Evolutionary conservation across 2,888 invertebrate species (phyloP).

Genomic region (Tyria jacobaeae): DNA sequence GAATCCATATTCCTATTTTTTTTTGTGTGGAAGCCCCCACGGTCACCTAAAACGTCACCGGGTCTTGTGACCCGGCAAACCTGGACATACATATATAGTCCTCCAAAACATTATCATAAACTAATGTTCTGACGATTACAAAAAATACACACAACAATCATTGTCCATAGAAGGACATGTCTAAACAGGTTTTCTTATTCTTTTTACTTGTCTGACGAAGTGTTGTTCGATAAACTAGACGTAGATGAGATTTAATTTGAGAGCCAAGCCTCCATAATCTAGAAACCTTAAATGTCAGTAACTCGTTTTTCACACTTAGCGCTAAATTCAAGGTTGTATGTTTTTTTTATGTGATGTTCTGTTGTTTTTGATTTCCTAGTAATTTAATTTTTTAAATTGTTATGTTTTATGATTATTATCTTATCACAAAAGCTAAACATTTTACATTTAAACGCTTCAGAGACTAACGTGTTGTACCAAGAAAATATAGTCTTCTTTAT

Average conservation of each 20-base stretch:
- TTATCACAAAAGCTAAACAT: too few relatives aligned
- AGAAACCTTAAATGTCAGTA: slow-evolving; percentile 4
- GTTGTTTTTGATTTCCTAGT: too few relatives aligned
- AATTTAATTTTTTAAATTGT: too few relatives aligned
- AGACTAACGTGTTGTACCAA: too few relatives aligned
- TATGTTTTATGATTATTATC: too few relatives aligned
- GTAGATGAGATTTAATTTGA: slow-evolving; percentile 8
- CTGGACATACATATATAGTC: too few relatives aligned
- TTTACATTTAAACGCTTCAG: too few relatives aligned
- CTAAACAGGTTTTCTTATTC: not conserved
- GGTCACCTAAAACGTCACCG: too few relatives aligned
- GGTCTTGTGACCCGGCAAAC: too few relatives aligned
- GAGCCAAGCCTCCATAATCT: slow-evolving; percentile 12
- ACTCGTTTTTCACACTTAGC: slow-evolving; percentile 10
- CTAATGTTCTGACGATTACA: not conserved
- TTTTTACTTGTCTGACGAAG: not conserved
- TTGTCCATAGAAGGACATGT: not conserved
- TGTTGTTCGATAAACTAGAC: slow-evolving; percentile 3
- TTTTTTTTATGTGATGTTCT: not conserved
- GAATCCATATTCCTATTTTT: too few relatives aligned
- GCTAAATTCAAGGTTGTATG: not conserved
- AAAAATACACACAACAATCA: not conserved
- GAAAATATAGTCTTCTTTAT: too few relatives aligned
- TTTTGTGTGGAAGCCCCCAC: too few relatives aligned
- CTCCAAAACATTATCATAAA: not conserved